These are phyloP conservation scores for Calosoma granatense DNA, from an alignment of 1,140 invertebrate species.

Conservation along the genomic window DNA sequence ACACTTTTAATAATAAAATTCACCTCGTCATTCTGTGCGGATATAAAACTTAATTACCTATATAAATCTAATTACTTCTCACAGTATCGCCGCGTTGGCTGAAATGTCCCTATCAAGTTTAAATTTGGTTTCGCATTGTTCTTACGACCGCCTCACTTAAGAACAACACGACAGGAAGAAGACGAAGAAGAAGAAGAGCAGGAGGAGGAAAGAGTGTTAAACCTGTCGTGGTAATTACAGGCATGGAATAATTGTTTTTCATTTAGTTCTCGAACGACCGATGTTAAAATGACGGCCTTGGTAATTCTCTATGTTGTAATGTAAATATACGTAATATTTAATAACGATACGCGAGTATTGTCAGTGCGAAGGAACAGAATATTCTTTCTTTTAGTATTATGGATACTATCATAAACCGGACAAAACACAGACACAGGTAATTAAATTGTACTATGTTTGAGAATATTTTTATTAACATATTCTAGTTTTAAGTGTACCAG, in stretches of 20 bases:
- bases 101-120: slow-evolving; percentile 3
- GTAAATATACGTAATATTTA: background rate
- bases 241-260: background rate
- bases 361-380: too few species aligned
- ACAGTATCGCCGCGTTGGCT: background rate
- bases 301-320: background rate
- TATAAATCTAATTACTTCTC: slow-evolving; percentile 8
- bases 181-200: background rate
- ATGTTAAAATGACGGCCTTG: background rate
- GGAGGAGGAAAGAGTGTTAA: too few species aligned
- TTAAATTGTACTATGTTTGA: background rate
- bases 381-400: background rate
- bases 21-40: background rate
- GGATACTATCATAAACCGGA: background rate
- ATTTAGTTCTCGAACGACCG: background rate
- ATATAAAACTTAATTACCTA: slow-evolving; percentile 8
- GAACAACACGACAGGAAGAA: too few species aligned
- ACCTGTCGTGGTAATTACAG: background rate
- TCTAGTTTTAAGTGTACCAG: background rate
- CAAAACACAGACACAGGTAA: background rate
- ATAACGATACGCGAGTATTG: background rate
- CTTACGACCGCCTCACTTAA: too few species aligned
- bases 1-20: background rate
- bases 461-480: background rate
- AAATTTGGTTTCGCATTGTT: slow-evolving; percentile 6